Conservation (phyloP, 2,113 vertebrate species). For the Collichthys lucidus region DNA sequence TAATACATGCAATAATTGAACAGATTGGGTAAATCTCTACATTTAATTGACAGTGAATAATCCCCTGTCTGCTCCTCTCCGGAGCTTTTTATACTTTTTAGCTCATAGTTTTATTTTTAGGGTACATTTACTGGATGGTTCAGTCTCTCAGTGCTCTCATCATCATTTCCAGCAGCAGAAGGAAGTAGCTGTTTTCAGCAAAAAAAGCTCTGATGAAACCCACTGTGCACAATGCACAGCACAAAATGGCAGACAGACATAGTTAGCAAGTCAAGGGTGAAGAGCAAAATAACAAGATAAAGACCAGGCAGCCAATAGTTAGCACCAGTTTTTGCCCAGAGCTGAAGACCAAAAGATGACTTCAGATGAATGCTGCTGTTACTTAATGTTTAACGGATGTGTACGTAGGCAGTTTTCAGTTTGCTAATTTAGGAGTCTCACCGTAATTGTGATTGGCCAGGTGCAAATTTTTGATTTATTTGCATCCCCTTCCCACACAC, state of each 20-base stretch:
- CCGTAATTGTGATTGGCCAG: too few relatives aligned
- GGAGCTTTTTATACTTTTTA: background rate
- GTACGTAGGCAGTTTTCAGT: too few relatives aligned
- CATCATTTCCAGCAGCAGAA: background rate
- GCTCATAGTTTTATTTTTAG: background rate
- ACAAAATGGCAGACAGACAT: background rate
- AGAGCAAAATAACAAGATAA: background rate
- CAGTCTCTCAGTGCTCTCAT: background rate
- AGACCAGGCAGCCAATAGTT: too few relatives aligned
- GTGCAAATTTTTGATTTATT: too few relatives aligned
- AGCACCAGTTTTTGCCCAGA: too few relatives aligned
- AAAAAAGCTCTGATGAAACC: too few relatives aligned
- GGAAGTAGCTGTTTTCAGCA: background rate
- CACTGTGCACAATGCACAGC: background rate
- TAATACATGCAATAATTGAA: conserved; percentile 3
- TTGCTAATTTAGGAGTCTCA: too few relatives aligned
- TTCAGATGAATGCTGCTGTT: too few relatives aligned
- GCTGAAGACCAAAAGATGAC: too few relatives aligned
- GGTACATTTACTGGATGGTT: background rate
- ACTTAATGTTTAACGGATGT: too few relatives aligned
- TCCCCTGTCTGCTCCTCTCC: background rate
- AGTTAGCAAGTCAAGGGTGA: background rate
- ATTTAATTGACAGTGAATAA: background rate
- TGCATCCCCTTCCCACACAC: too few relatives aligned
- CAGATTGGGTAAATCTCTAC: background rate